Evolutionary conservation across 2,797 vertebrate species (phyloP).

Genomic region (Pseudochirops cupreus): DNA sequence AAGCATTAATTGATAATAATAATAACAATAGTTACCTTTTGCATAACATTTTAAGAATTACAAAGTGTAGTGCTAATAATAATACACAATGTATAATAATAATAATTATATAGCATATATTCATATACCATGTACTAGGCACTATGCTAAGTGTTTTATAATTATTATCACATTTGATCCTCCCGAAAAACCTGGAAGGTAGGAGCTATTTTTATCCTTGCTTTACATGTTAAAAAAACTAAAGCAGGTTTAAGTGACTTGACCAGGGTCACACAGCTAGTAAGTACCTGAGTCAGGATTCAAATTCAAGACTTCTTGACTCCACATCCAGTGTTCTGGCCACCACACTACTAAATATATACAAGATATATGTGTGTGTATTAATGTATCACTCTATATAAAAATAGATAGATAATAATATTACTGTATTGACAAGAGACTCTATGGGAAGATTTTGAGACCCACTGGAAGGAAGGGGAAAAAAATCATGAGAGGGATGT

Average conservation of each 20-base stretch:
- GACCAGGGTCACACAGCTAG: background rate
- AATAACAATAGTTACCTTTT: background rate
- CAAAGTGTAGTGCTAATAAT: background rate
- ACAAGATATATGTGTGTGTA: background rate
- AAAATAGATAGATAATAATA: background rate
- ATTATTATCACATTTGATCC: background rate
- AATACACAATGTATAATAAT: no score
- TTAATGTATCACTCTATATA: background rate
- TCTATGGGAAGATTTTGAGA: background rate
- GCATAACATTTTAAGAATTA: background rate
- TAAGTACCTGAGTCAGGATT: background rate
- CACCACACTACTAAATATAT: background rate
- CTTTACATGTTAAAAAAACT: background rate
- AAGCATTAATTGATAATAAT: background rate
- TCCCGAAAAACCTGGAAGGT: background rate
- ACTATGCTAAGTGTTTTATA: background rate
- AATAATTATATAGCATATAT: background rate
- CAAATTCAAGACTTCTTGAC: background rate
- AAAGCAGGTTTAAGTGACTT: background rate
- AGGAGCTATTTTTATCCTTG: background rate
- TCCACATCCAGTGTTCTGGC: background rate
- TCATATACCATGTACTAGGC: background rate
- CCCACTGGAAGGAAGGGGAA: background rate
- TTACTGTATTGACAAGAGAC: background rate
- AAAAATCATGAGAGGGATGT: background rate